These are phyloP conservation scores for Neotoxoptera formosana DNA, from an alignment of 1,140 invertebrate genomes.

Conservation along the genomic window DNA sequence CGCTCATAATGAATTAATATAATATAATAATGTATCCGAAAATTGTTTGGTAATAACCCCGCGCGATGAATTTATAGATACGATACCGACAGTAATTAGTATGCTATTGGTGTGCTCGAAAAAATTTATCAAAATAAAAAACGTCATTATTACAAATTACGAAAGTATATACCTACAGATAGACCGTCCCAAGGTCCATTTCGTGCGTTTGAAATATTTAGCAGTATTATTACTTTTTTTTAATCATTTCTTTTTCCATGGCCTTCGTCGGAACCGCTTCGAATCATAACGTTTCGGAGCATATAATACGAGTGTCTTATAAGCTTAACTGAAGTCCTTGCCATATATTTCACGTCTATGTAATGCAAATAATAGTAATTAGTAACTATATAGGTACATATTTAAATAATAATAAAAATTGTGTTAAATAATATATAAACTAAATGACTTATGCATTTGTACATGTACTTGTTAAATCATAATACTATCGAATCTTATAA, in stretches of 20 bases:
- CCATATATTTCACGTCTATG: neutral
- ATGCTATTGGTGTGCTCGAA: neutral
- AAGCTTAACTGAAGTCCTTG: neutral
- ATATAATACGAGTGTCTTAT: no score
- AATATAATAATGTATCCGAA: neutral
- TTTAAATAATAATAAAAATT: neutral
- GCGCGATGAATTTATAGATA: neutral
- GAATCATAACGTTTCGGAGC: neutral
- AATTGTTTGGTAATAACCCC: neutral
- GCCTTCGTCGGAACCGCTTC: neutral
- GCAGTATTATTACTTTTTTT: constrained; percentile 3
- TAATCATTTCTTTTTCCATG: constrained; percentile 27
- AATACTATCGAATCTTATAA: neutral
- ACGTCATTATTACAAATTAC: constrained; percentile 24
- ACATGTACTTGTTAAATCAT: neutral
- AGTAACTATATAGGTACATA: neutral
- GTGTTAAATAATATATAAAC: neutral
- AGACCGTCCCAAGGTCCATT: constrained; percentile 15
- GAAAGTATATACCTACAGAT: neutral
- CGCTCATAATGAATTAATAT: constrained; percentile 26
- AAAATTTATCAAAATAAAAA: constrained; percentile 5
- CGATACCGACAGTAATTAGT: constrained; percentile 26
- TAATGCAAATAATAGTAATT: neutral
- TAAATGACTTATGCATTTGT: neutral
- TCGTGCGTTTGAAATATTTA: neutral